These are phyloP conservation scores for Callipepla squamata DNA, from an alignment of 2,113 vertebrate genomes.

Conservation along the genomic window DNA sequence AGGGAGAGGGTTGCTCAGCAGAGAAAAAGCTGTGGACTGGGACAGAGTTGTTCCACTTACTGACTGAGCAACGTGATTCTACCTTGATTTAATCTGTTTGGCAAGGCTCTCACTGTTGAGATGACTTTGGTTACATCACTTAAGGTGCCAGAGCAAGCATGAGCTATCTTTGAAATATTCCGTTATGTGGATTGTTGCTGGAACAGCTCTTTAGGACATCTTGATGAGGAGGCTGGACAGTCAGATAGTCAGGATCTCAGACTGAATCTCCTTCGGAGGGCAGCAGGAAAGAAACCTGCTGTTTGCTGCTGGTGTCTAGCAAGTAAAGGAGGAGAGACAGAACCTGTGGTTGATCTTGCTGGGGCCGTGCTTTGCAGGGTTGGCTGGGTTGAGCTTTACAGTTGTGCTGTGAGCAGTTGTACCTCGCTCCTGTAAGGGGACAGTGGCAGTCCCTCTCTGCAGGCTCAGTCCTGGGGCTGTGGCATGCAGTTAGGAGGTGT, in stretches of 20 bases:
- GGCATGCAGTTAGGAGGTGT: not conserved
- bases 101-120: not conserved
- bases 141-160: not conserved
- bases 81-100: not conserved
- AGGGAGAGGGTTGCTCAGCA: not conserved
- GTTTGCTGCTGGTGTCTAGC: not conserved
- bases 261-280: not conserved
- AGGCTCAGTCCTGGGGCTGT: not conserved
- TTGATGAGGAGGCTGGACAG: not conserved
- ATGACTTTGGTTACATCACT: not conserved
- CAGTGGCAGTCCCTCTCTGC: not conserved
- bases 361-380: accelerated
- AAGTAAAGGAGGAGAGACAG: not conserved
- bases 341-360: not conserved
- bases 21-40: not conserved
- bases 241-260: not conserved
- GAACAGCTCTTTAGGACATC: not conserved
- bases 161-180: not conserved
- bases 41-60: not conserved
- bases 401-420: accelerated
- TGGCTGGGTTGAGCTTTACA: accelerated
- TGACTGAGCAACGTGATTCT: not conserved
- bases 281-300: not conserved
- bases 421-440: not conserved
- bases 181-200: not conserved